phyloP scores from a whole-genome alignment of 2,888 invertebrate genomes.

The Serripes groenlandicus region DNA sequence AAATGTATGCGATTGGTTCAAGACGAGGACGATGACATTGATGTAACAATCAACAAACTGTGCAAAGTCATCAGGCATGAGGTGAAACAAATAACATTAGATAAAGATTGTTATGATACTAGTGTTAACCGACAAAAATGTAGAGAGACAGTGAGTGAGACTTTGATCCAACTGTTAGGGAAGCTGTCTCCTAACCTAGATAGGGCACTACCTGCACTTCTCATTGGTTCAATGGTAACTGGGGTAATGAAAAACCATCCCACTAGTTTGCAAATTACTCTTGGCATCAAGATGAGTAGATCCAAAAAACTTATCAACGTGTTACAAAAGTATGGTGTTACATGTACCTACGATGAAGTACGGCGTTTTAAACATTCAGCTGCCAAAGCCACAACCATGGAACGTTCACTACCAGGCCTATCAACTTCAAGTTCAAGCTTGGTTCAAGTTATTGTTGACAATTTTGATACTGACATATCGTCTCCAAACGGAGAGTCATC shows the following conservation, averaged over 20 bases:
- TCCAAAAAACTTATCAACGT: conserved; percentile 28
- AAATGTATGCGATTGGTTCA: too few relatives aligned
- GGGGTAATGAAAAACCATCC: conserved; percentile 11
- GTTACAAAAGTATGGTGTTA: conserved; percentile 43
- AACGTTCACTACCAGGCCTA: not conserved
- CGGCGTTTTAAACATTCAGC: too few relatives aligned
- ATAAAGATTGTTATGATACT: conserved; percentile 23
- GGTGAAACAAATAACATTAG: not conserved
- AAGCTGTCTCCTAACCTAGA: conserved; percentile 30
- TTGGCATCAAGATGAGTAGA: conserved; percentile 33
- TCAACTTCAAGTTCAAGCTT: not conserved
- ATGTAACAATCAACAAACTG: conserved; percentile 18
- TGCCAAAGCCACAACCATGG: conserved; percentile 36
- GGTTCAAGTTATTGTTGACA: conserved; percentile 29
- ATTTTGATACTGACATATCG: conserved; percentile 46
- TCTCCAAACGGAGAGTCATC: conserved; percentile 40
- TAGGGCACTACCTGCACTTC: conserved; percentile 23
- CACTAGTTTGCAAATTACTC: conserved; percentile 26
- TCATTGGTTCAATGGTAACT: conserved; percentile 41
- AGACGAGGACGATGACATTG: conserved; percentile 36
- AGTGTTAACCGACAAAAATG: conserved; percentile 11
- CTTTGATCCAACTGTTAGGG: conserved; percentile 25
- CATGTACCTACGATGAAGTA: conserved; percentile 67
- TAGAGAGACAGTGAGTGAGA: conserved; percentile 1
- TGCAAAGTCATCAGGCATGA: conserved; percentile 32